Percentiles rank a stretch among this genome's conserved stretches.
phyloP scores from a whole-genome alignment of 1,140 invertebrate genomes.

The Drosophila tani region DNA sequence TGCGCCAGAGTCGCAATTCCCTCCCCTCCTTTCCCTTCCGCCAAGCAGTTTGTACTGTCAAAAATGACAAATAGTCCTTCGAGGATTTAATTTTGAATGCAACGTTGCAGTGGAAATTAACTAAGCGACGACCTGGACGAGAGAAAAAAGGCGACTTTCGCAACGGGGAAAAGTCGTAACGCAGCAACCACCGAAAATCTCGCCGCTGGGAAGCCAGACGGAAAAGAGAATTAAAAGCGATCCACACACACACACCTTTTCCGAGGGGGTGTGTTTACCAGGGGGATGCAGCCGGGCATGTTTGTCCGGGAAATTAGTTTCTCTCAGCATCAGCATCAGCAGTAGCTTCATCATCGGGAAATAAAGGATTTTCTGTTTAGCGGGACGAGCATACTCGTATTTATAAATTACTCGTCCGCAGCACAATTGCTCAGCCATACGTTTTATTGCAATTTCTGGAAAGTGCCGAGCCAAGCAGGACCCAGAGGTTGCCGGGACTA shows the following conservation, averaged over 20 bases:
- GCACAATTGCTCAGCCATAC: slow-evolving; percentile 67
- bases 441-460: slow-evolving; percentile 76
- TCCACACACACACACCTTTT: slow-evolving; percentile 28
- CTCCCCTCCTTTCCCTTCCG: background rate
- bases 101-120: slow-evolving; percentile 74
- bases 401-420: slow-evolving; percentile 75
- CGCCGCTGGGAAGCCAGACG: slow-evolving; percentile 41
- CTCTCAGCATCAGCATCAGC: slow-evolving; percentile 32
- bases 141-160: slow-evolving; percentile 37
- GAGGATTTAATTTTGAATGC: slow-evolving; percentile 79
- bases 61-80: slow-evolving; percentile 77
- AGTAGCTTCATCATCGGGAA: slow-evolving; percentile 15
- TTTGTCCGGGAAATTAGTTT: slow-evolving; percentile 70
- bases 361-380: slow-evolving; percentile 51
- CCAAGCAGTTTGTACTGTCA: slow-evolving; percentile 73
- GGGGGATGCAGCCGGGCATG: slow-evolving; percentile 62
- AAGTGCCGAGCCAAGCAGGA: slow-evolving; percentile 23
- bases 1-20: slow-evolving; percentile 33
- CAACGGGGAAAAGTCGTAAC: slow-evolving; percentile 17
- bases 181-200: slow-evolving; percentile 70
- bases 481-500: slow-evolving; percentile 53
- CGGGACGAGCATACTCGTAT: slow-evolving; percentile 16
- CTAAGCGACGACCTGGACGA: slow-evolving; percentile 50
- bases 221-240: slow-evolving; percentile 61
- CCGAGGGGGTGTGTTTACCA: slow-evolving; percentile 22